Conservation (phyloP, 2,888 invertebrate species). For the Melinaea marsaeus region DNA sequence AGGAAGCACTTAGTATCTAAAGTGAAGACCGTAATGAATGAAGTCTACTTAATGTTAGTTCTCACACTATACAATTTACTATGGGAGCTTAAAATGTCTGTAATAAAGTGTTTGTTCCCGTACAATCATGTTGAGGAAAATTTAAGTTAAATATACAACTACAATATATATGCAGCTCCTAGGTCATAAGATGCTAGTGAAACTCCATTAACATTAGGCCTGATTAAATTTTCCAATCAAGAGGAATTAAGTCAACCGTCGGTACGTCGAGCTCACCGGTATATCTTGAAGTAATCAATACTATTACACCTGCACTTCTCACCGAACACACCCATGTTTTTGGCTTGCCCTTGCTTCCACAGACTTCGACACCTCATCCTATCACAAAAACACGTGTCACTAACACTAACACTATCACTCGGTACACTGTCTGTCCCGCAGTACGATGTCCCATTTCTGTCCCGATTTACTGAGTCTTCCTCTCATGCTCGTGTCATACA, state of each 20-base stretch:
- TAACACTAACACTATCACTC: constrained; percentile 10
- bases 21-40: not conserved
- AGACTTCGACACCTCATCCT: constrained; percentile 24
- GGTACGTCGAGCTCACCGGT: constrained; percentile 44
- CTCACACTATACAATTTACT: not conserved
- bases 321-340: constrained; percentile 35
- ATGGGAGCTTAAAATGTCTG: not conserved
- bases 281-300: constrained; percentile 44
- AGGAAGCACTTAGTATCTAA: not conserved
- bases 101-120: not conserved
- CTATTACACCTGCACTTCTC: constrained; percentile 39
- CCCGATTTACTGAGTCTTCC: constrained; percentile 58
- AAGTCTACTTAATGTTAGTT: not conserved
- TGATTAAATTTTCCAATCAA: constrained; percentile 39
- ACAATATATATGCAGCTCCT: too few species aligned
- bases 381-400: constrained; percentile 26
- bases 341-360: constrained; percentile 22
- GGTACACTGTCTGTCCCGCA: constrained; percentile 12
- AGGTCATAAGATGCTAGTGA: too few species aligned
- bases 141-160: not conserved
- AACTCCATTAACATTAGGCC: not conserved
- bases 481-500: constrained; percentile 82
- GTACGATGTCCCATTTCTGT: constrained; percentile 2
- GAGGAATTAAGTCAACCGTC: constrained; percentile 37
- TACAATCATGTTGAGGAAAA: not conserved